Conservation (phyloP, 2,888 invertebrate genomes). For the Drosophila algonquin region DNA sequence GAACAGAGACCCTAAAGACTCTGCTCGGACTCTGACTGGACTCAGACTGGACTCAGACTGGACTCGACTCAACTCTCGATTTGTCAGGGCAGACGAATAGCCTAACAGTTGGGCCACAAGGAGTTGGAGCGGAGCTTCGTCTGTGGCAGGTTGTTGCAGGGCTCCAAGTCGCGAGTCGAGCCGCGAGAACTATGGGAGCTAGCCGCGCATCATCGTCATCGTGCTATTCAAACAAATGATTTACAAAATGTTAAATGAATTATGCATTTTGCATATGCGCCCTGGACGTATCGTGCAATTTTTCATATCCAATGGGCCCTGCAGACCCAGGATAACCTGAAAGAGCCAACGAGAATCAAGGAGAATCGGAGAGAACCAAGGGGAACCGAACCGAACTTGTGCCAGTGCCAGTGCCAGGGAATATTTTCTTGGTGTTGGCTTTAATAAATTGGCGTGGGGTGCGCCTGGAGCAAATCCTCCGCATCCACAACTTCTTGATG, state of each 20-base stretch:
- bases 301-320: slow-evolving; percentile 55
- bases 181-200: slow-evolving; percentile 48
- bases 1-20: neutral
- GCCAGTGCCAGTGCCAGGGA: slow-evolving; percentile 30
- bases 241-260: slow-evolving; percentile 82
- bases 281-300: slow-evolving; percentile 61
- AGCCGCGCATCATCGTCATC: slow-evolving; percentile 67
- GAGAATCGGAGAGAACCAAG: neutral
- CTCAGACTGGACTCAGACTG: slow-evolving; percentile 15
- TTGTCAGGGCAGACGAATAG: slow-evolving; percentile 82
- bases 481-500: slow-evolving; percentile 34
- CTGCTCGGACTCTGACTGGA: slow-evolving; percentile 12
- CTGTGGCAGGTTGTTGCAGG: slow-evolving; percentile 62
- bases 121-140: slow-evolving; percentile 16
- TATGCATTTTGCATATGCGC: slow-evolving; percentile 78
- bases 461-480: slow-evolving; percentile 61
- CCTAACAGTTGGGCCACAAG: slow-evolving; percentile 60
- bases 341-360: neutral
- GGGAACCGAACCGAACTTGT: slow-evolving; percentile 10
- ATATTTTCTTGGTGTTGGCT: slow-evolving; percentile 69
- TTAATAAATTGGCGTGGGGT: slow-evolving; percentile 79
- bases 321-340: slow-evolving; percentile 13
- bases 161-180: slow-evolving; percentile 1
- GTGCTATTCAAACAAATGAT: slow-evolving; percentile 81
- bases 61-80: slow-evolving; percentile 60